phyloP scores from a whole-genome alignment of 2,797 vertebrate genomes.

The Melanotaenia boesemani region DNA sequence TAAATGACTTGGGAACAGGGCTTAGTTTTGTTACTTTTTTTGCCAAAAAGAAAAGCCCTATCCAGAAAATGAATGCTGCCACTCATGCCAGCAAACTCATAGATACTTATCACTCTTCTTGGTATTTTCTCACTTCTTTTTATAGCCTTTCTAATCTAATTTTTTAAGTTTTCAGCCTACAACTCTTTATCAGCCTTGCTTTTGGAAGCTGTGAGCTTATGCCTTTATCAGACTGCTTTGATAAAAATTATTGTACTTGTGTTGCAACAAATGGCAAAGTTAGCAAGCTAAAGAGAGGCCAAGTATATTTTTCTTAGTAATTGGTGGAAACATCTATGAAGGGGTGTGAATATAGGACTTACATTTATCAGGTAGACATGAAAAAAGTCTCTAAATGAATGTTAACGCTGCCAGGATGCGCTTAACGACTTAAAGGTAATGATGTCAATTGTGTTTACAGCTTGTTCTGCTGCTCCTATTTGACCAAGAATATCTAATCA shows the following conservation, averaged over 20 bases:
- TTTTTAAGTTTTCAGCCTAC: slow-evolving; percentile 10
- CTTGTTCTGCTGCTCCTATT: slow-evolving; percentile 11
- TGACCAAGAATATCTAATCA: slow-evolving; percentile 31
- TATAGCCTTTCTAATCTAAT: no score
- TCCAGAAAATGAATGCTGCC: not conserved
- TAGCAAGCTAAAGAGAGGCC: slow-evolving; percentile 5
- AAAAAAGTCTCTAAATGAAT: slow-evolving; percentile 21
- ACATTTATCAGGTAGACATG: slow-evolving; percentile 21
- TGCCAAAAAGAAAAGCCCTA: not conserved
- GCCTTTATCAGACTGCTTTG: not conserved
- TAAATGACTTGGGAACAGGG: slow-evolving; percentile 11
- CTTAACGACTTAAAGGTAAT: slow-evolving; percentile 25
- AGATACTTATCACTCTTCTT: not conserved
- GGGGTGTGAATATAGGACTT: slow-evolving; percentile 19
- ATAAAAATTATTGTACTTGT: slow-evolving; percentile 4
- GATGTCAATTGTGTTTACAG: slow-evolving; percentile 42
- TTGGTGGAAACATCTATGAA: slow-evolving; percentile 13
- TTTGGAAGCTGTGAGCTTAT: not conserved
- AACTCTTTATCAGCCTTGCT: slow-evolving; percentile 1
- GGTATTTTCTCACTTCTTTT: no score
- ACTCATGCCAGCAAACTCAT: slow-evolving; percentile 3
- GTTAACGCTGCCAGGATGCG: slow-evolving; percentile 15
- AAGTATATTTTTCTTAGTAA: slow-evolving; percentile 10
- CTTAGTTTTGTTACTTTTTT: not conserved
- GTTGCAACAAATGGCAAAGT: not conserved